These are phyloP conservation scores for Agrotis exclamationis DNA, from an alignment of 2,888 invertebrate species.

Conservation along the genomic window DNA sequence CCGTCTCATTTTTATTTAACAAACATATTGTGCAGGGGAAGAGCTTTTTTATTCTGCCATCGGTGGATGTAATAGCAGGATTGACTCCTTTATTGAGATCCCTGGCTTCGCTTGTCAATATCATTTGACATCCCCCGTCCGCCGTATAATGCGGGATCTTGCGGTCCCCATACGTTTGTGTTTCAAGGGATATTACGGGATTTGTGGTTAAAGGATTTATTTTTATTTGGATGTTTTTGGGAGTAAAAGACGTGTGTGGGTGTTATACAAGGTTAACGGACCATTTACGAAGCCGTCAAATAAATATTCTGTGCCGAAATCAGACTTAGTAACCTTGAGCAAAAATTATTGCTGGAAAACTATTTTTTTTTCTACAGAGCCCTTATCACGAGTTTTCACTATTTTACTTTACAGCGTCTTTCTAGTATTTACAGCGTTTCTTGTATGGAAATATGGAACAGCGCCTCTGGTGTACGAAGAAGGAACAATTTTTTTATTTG, in stretches of 20 bases:
- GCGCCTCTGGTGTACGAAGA: too few relatives aligned
- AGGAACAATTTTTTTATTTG: too few relatives aligned
- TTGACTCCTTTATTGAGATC: conserved; percentile 64
- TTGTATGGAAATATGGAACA: too few relatives aligned
- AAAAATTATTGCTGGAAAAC: too few relatives aligned
- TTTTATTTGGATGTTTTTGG: conserved; percentile 11
- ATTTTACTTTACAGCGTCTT: too few relatives aligned
- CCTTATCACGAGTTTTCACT: too few relatives aligned
- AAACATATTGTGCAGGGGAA: conserved; percentile 35
- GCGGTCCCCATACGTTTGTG: conserved; percentile 35
- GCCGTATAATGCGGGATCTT: conserved; percentile 46
- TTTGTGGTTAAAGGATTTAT: conserved; percentile 3
- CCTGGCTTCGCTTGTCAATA: conserved; percentile 61
- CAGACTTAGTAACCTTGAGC: too few relatives aligned
- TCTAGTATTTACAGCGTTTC: too few relatives aligned
- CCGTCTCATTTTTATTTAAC: conserved; percentile 9
- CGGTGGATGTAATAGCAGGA: conserved; percentile 37
- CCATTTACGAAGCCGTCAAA: too few relatives aligned
- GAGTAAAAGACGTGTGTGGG: neutral
- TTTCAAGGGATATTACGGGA: conserved; percentile 32
- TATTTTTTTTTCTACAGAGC: too few relatives aligned
- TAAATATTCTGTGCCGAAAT: too few relatives aligned
- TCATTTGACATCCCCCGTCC: conserved; percentile 50
- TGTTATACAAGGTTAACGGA: neutral
- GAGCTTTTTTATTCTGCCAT: conserved; percentile 25